Percentiles rank a stretch among this genome's conserved stretches.
Conservation (phyloP, 2,888 invertebrate species). For the Agonopterix arenella region DNA sequence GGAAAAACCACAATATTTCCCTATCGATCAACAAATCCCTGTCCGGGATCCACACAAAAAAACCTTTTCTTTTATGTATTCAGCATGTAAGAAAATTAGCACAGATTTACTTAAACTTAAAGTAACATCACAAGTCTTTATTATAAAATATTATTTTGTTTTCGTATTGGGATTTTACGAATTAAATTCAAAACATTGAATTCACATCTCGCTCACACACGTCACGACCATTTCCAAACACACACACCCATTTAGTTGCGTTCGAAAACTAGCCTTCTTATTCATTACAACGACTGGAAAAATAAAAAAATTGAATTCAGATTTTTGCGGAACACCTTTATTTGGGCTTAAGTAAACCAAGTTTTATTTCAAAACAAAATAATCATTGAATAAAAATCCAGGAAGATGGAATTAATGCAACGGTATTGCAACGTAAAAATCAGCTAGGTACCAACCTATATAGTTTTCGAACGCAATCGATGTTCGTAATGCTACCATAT, state of each 20-base stretch:
- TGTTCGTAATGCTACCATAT: too few species aligned
- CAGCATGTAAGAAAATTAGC: background rate
- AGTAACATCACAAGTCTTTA: constrained; percentile 15
- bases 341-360: too few species aligned
- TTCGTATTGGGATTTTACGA: constrained; percentile 23
- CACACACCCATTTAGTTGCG: constrained; percentile 6
- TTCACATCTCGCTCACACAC: constrained; percentile 44
- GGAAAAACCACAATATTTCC: constrained; percentile 20
- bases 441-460: too few species aligned
- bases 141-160: constrained; percentile 12
- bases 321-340: too few species aligned
- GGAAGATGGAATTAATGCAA: too few species aligned
- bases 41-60: constrained; percentile 8
- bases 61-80: background rate
- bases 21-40: constrained; percentile 39
- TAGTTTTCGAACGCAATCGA: too few species aligned
- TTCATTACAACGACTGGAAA: background rate
- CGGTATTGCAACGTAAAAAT: too few species aligned
- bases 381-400: too few species aligned
- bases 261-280: background rate
- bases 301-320: too few species aligned
- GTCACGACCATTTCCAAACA: constrained; percentile 21
- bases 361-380: too few species aligned
- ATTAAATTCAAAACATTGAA: constrained; percentile 51
- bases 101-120: constrained; percentile 23